Percentiles rank a stretch among this genome's conserved stretches.
Evolutionary conservation across 2,888 invertebrate species (phyloP).

Genomic region (Caenorhabditis sp.): DNA sequence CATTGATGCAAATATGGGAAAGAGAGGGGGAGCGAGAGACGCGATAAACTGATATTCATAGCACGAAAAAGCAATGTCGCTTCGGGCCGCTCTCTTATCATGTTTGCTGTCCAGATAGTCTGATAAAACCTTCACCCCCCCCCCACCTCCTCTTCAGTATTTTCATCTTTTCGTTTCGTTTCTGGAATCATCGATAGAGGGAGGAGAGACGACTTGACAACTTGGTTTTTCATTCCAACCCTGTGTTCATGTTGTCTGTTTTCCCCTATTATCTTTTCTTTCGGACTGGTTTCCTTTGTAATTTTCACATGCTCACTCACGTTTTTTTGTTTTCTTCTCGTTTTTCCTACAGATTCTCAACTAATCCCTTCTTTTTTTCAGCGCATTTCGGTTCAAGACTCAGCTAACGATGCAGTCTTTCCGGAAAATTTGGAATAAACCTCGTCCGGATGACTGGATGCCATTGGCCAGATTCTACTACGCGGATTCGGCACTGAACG

Average conservation of each 20-base stretch:
- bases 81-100: slow-evolving; percentile 36
- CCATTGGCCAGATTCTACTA: slow-evolving; percentile 86
- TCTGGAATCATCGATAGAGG: neutral
- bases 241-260: neutral
- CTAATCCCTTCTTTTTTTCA: too few relatives aligned
- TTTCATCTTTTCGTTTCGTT: neutral
- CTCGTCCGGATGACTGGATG: slow-evolving; percentile 77
- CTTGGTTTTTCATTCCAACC: too few relatives aligned
- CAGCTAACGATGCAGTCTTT: slow-evolving; percentile 74
- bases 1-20: neutral
- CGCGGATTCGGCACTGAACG: slow-evolving; percentile 95
- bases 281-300: too few relatives aligned
- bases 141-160: slow-evolving; percentile 10
- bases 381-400: slow-evolving; percentile 2
- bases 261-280: too few relatives aligned
- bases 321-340: neutral
- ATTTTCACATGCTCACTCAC: too few relatives aligned
- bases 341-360: too few relatives aligned
- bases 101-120: slow-evolving; percentile 47
- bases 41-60: slow-evolving; percentile 33
- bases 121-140: slow-evolving; percentile 38
- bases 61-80: slow-evolving; percentile 8
- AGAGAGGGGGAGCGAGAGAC: too few relatives aligned
- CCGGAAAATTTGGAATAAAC: slow-evolving; percentile 77
- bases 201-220: too few relatives aligned